These are phyloP conservation scores for Halocaridina rubra DNA, from an alignment of 2,888 invertebrate genomes.

Conservation along the genomic window DNA sequence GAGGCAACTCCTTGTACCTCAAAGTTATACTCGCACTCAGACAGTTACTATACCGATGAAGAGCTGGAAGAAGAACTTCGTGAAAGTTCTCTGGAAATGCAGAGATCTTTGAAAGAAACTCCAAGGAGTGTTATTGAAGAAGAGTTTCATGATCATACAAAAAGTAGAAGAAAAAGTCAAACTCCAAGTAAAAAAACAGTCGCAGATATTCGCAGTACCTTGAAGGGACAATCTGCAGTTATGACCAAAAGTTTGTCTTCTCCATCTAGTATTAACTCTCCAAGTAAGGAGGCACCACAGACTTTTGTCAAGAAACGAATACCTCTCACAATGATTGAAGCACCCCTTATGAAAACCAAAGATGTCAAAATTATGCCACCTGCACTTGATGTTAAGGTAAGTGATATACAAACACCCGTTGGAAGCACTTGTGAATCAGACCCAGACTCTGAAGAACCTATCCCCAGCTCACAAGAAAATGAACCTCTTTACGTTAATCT, in stretches of 20 bases:
- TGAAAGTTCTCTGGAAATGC: constrained; percentile 30
- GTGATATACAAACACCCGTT: no score
- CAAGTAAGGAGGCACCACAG: no score
- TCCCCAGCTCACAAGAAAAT: constrained; percentile 31
- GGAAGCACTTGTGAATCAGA: no score
- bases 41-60: constrained; percentile 31
- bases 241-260: no score
- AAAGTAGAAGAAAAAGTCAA: constrained; percentile 7
- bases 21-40: background rate
- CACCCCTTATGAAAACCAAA: no score
- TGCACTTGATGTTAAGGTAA: no score
- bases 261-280: no score
- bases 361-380: no score
- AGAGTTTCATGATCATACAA: background rate
- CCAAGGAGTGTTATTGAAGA: no score
- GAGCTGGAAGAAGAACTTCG: constrained; percentile 47
- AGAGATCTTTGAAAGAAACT: constrained; percentile 8
- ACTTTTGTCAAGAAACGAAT: no score
- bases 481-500: background rate
- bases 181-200: constrained; percentile 38
- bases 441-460: constrained; percentile 41
- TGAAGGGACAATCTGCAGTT: constrained; percentile 22
- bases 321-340: no score
- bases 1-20: no score
- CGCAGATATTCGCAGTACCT: constrained; percentile 18